A percentile compares a stretch with the other conserved stretches of the same genome.
These are phyloP conservation scores for Galleria mellonella DNA, from an alignment of 1,140 invertebrate species.

Conservation along the genomic window DNA sequence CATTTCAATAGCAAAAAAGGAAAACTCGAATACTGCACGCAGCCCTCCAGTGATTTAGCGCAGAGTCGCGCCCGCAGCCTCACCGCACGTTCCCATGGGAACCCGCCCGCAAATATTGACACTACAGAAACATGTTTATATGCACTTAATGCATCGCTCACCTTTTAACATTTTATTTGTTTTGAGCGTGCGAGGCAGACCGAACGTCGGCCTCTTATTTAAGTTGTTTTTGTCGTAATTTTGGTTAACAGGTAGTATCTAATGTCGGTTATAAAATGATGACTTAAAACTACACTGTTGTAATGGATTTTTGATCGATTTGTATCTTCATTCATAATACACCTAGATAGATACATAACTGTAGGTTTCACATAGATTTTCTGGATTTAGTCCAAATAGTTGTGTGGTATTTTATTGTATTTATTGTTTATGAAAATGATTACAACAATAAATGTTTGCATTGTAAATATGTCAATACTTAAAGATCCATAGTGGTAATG, in stretches of 20 bases:
- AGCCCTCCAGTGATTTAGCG: slow-evolving; percentile 62
- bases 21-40: slow-evolving; percentile 29
- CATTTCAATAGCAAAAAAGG: slow-evolving; percentile 65
- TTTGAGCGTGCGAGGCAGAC: slow-evolving; percentile 59
- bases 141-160: slow-evolving; percentile 72
- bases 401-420: too few species aligned
- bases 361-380: too few species aligned
- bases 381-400: too few species aligned
- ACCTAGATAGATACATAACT: too few species aligned
- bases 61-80: slow-evolving; percentile 15
- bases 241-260: slow-evolving; percentile 58
- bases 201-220: slow-evolving; percentile 59
- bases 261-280: slow-evolving; percentile 33
- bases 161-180: slow-evolving; percentile 70
- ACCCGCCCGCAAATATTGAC: slow-evolving; percentile 69
- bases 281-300: slow-evolving; percentile 8
- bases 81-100: slow-evolving; percentile 63
- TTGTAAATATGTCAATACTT: too few species aligned
- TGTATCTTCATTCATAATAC: too few species aligned
- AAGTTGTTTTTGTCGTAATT: slow-evolving; percentile 65
- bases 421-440: too few species aligned
- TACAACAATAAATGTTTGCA: too few species aligned
- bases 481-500: too few species aligned
- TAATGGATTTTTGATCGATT: too few species aligned
- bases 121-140: slow-evolving; percentile 71